A percentile compares a stretch with the other conserved stretches of the same genome.
Conservation (phyloP, 2,888 invertebrate genomes). For the Amaurobius ferox region DNA sequence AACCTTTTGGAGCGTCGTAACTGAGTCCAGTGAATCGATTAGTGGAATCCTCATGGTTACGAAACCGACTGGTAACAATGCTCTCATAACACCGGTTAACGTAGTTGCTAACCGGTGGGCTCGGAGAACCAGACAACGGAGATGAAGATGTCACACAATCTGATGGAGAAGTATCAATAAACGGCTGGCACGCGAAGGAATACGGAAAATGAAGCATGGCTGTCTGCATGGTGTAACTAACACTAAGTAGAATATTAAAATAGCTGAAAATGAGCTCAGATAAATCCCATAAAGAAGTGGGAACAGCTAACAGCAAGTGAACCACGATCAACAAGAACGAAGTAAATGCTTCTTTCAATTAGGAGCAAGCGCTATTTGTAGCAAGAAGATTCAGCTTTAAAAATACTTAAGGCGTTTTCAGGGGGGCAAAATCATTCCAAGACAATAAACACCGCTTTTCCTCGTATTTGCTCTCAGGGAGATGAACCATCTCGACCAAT, state of each 20-base stretch:
- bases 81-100: conserved; percentile 18
- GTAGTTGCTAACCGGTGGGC: conserved; percentile 18
- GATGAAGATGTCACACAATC: conserved; percentile 37
- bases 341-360: not conserved
- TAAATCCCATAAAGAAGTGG: not conserved
- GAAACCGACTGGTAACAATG: conserved; percentile 1
- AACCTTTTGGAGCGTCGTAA: not conserved
- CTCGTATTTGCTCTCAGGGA: not conserved
- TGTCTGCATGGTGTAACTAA: conserved; percentile 58
- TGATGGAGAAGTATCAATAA: conserved; percentile 4
- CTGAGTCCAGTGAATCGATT: not conserved
- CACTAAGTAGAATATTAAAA: not conserved
- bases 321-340: not conserved
- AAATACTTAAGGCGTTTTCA: no score
- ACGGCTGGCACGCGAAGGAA: conserved; percentile 24
- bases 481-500: conserved; percentile 25
- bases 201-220: conserved; percentile 36
- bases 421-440: not conserved
- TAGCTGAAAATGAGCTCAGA: not conserved
- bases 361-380: not conserved
- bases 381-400: not conserved
- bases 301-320: not conserved
- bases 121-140: conserved; percentile 38
- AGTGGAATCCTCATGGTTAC: not conserved
- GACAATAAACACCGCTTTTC: conserved; percentile 4